Base-by-base conservation (phyloP, 2,113 vertebrate species). In the Seriola aureovittata region DNA sequence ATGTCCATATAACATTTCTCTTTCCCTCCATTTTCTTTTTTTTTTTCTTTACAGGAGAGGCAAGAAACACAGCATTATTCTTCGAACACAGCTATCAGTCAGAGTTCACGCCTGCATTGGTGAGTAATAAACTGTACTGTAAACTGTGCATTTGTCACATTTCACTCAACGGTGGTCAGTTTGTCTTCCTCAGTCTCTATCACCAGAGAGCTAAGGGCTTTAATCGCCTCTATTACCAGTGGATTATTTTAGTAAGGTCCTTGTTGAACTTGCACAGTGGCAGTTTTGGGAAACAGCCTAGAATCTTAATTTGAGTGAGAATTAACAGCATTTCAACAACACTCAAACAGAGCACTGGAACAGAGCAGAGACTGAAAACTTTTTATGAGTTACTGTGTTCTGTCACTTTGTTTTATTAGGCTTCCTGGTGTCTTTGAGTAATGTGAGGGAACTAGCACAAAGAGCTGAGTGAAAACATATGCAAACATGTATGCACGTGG, bases 51-150 rank as follows among this genome's bases (percentile, higher is more conserved):
- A 81, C 81, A 99, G 98, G 92, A 95, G 97, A 71, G 97, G 97
- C 69, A 99, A 96, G 96, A 99, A 99, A 85, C 97, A 99, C 93
- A 96, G 97, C 84, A 95, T 99, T 85, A 96, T 99, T 91, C 92
- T 99, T 19, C 96, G 98, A 80, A 99, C 97, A 5, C 97, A 99
- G 90, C 95, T 99, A 23, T 99, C 98, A 0, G 97, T 99, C 89
- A 95, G 98, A 95, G 98, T 99, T 81, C 98, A 99, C 10, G 96
- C 97, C 90, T 99, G 98, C 91, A 99, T 99, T 1, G 98, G 98
- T 99, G 94, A 96, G 98, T 97, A 80, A 65, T 19, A 54, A 62
- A 44, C 38, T 40, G 46, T 4, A 25, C 34, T 57, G 14, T 34
- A 72, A 75, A 42, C 38, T 74, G 11, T 50, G 10, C 40, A 57